Evolutionary conservation across 2,113 vertebrate genomes (phyloP).

Genomic region (Epinephelus lanceolatus): DNA sequence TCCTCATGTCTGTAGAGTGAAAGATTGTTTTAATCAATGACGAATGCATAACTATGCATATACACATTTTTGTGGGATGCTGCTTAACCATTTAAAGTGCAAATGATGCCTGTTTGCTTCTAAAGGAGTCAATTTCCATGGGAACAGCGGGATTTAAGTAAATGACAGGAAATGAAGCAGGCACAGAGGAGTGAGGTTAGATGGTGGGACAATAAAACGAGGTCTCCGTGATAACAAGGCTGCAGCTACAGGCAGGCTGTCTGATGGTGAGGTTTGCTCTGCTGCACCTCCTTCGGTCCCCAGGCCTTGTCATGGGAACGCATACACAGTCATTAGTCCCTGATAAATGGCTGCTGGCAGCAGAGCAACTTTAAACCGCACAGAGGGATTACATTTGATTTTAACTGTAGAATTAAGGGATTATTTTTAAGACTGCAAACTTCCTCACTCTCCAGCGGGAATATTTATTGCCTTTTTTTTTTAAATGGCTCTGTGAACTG

Average conservation of each 20-base stretch:
- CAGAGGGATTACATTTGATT: constrained; percentile 47
- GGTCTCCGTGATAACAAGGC: constrained; percentile 55
- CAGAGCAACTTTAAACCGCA: constrained; percentile 51
- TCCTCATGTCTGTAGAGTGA: constrained; percentile 4
- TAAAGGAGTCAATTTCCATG: constrained; percentile 20
- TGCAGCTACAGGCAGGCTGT: constrained; percentile 49
- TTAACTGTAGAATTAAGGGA: constrained; percentile 57
- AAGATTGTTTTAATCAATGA: constrained; percentile 3
- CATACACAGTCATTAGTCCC: constrained; percentile 60
- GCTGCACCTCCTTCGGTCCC: constrained; percentile 45
- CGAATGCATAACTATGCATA: neutral
- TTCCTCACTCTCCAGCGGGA: constrained; percentile 34
- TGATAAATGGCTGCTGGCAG: constrained; percentile 38
- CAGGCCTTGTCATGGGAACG: constrained; percentile 48
- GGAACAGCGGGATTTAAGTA: constrained; percentile 38
- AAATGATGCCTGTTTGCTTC: neutral
- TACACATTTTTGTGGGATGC: neutral
- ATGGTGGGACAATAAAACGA: constrained; percentile 53
- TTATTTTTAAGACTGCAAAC: constrained; percentile 60
- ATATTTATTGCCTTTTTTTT: constrained; percentile 47
- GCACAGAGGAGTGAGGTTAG: constrained; percentile 42
- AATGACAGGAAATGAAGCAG: constrained; percentile 53
- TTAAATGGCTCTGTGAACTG: constrained; percentile 26
- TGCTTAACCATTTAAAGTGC: neutral
- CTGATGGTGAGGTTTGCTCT: constrained; percentile 56